phyloP scores from a whole-genome alignment of 2,888 invertebrate species.

The Hydropsyche betteni region DNA sequence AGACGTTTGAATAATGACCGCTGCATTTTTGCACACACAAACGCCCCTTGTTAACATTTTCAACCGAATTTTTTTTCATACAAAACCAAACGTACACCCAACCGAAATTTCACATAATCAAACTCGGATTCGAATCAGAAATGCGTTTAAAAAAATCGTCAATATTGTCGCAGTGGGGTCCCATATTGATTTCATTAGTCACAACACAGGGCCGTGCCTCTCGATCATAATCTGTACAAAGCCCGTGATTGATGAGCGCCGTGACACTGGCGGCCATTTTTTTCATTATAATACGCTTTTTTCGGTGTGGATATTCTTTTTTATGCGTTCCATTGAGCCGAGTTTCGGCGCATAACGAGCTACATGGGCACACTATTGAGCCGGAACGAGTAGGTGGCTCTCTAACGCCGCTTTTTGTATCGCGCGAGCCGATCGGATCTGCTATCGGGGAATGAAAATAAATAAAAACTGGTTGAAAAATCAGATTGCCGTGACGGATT shows the following conservation, averaged over 20 bases:
- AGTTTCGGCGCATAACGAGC: slow-evolving; percentile 6
- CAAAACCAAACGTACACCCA: too few relatives aligned
- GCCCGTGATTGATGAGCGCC: slow-evolving; percentile 45
- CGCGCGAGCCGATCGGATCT: slow-evolving; percentile 10
- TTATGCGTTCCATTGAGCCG: background rate
- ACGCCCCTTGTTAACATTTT: too few relatives aligned
- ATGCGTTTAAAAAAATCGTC: too few relatives aligned
- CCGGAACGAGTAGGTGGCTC: slow-evolving; percentile 5
- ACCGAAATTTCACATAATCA: too few relatives aligned
- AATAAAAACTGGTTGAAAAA: slow-evolving; percentile 3
- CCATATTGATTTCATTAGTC: slow-evolving; percentile 48
- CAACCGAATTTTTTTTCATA: too few relatives aligned
- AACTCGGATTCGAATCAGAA: too few relatives aligned
- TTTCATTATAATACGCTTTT: slow-evolving; percentile 4
- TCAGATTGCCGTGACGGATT: slow-evolving; percentile 11
- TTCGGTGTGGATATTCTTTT: background rate
- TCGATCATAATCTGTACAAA: slow-evolving; percentile 44
- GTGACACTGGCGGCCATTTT: slow-evolving; percentile 42
- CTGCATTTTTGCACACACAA: too few relatives aligned
- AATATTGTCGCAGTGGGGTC: background rate
- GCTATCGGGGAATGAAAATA: background rate
- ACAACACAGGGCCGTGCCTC: slow-evolving; percentile 32
- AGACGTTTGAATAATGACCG: too few relatives aligned
- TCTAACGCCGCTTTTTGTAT: slow-evolving; percentile 3
- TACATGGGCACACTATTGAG: slow-evolving; percentile 4